phyloP scores from a whole-genome alignment of 2,888 invertebrate species.

The Oscheius sp. region DNA sequence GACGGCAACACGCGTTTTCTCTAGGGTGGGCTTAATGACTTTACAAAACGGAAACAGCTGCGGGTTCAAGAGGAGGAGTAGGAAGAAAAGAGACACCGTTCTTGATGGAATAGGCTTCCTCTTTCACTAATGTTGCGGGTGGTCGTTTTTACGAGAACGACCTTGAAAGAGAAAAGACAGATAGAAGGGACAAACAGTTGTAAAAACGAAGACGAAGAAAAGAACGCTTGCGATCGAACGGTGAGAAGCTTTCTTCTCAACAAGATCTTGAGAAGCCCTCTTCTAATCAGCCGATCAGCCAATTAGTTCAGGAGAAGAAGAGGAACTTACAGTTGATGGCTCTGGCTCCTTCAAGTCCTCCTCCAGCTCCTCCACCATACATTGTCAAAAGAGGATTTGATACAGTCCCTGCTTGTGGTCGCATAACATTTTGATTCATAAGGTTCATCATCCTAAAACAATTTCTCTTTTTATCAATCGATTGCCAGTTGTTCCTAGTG shows the following conservation, averaged over 20 bases:
- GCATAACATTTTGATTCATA: slow-evolving; percentile 12
- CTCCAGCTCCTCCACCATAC: not conserved
- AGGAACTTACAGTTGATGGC: slow-evolving; percentile 12
- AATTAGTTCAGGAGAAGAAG: too few species aligned
- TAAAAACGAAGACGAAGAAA: too few species aligned
- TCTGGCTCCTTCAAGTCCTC: not conserved
- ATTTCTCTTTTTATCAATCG: not conserved
- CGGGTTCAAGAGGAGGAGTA: not conserved
- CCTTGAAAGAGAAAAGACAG: not conserved
- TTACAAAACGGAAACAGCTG: slow-evolving; percentile 27
- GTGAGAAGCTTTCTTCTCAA: too few species aligned
- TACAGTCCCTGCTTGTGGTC: not conserved
- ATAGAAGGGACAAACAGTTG: not conserved
- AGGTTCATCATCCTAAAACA: slow-evolving; percentile 16
- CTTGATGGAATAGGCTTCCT: not conserved
- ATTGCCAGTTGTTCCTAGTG: too few species aligned
- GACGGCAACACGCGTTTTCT: slow-evolving; percentile 21
- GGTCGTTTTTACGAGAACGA: slow-evolving; percentile 10
- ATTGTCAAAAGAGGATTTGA: not conserved
- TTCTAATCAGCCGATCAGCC: too few species aligned
- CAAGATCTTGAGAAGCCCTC: too few species aligned
- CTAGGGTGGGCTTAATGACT: slow-evolving; percentile 27
- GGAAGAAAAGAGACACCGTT: not conserved
- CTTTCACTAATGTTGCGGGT: slow-evolving; percentile 4
- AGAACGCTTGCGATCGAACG: too few species aligned